Evolutionary conservation across 2,888 invertebrate genomes (phyloP).

Genomic region (Liodrosophila aerea): DNA sequence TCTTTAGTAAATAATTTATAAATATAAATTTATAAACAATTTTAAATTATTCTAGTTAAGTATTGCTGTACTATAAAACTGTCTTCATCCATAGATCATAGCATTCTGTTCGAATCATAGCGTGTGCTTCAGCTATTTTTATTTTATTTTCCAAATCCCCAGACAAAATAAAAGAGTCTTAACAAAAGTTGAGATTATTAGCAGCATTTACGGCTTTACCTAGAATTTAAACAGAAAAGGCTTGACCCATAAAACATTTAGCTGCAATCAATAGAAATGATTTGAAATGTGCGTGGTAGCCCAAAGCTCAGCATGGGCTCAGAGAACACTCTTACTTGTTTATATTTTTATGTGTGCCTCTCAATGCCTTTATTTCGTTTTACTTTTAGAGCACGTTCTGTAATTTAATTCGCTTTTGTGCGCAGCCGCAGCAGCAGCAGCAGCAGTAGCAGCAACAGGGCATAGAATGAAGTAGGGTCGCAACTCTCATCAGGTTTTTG

Average conservation of each 20-base stretch:
- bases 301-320: background rate
- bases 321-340: slow-evolving; percentile 28
- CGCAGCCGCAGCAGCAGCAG: slow-evolving; percentile 67
- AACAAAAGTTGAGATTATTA: too few species aligned
- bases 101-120: too few species aligned
- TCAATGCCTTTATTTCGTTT: slow-evolving; percentile 2
- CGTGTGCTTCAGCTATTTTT: too few species aligned
- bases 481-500: slow-evolving; percentile 55
- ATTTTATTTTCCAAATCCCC: too few species aligned
- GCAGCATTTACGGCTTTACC: too few species aligned
- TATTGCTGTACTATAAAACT: too few species aligned
- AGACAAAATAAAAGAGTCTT: too few species aligned
- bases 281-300: slow-evolving; percentile 5
- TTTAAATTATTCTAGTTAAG: too few species aligned
- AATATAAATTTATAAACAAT: too few species aligned
- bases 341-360: slow-evolving; percentile 12
- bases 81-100: too few species aligned
- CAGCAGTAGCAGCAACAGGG: background rate
- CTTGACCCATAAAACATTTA: background rate
- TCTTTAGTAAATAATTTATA: too few species aligned
- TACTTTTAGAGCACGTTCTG: slow-evolving; percentile 61
- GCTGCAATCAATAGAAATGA: background rate
- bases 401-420: slow-evolving; percentile 73
- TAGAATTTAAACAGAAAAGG: too few species aligned
- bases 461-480: slow-evolving; percentile 17